Percentiles rank a stretch among this genome's conserved stretches.
Evolutionary conservation across 2,888 invertebrate genomes (phyloP).

Genomic region (Panorpa germanica): DNA sequence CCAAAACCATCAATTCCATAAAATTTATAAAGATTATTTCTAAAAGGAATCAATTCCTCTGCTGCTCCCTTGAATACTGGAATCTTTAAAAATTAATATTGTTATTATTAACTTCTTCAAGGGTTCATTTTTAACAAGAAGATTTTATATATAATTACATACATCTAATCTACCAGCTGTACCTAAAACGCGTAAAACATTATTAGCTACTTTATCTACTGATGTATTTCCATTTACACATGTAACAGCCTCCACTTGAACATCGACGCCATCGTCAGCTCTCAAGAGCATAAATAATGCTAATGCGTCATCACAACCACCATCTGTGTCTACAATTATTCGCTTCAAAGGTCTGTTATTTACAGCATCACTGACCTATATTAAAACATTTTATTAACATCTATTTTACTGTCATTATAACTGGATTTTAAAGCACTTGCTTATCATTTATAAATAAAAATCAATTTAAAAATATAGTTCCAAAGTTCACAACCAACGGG

Average conservation of each 20-base stretch:
- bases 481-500: too few relatives aligned
- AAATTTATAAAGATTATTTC: constrained; percentile 23
- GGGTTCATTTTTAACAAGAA: constrained; percentile 4
- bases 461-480: too few relatives aligned
- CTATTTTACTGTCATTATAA: too few relatives aligned
- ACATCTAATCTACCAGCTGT: constrained; percentile 39
- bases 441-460: too few relatives aligned
- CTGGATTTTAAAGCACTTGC: too few relatives aligned
- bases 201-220: constrained; percentile 44
- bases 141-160: too few relatives aligned
- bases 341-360: too few relatives aligned
- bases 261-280: constrained; percentile 27
- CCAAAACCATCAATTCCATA: constrained; percentile 57
- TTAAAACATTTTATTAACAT: too few relatives aligned
- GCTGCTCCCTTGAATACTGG: constrained; percentile 48
- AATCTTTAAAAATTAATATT: constrained; percentile 30
- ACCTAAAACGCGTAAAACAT: constrained; percentile 47
- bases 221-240: constrained; percentile 57
- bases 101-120: constrained; percentile 6
- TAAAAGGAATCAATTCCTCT: constrained; percentile 25
- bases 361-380: too few relatives aligned
- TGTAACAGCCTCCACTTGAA: constrained; percentile 55
- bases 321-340: constrained; percentile 41
- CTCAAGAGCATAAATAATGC: constrained; percentile 35
- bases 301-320: constrained; percentile 43